Evolutionary conservation across 2,113 vertebrate genomes (phyloP).

Genomic region (Bubo bubo): DNA sequence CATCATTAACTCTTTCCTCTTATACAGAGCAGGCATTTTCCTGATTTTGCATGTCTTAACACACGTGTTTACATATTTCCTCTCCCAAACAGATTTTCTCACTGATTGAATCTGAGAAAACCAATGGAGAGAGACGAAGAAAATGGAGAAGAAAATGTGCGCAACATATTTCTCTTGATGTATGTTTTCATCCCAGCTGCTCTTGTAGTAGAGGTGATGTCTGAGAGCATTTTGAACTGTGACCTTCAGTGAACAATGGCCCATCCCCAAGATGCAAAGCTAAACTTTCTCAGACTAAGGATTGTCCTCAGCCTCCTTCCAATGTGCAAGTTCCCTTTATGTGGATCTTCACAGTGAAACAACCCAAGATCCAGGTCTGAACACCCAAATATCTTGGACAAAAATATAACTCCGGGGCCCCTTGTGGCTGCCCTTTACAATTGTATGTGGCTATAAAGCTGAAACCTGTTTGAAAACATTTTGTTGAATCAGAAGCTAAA

Average conservation of each 20-base stretch:
- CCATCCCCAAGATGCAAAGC: neutral
- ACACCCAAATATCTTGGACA: neutral
- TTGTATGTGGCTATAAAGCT: neutral
- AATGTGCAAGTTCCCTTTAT: neutral
- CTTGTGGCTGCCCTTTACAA: neutral
- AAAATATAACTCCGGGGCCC: neutral
- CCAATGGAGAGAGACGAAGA: neutral
- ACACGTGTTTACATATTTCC: neutral
- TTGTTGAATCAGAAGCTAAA: neutral
- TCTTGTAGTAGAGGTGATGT: neutral
- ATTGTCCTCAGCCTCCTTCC: neutral
- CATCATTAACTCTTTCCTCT: neutral
- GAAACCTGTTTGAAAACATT: neutral
- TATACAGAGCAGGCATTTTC: neutral
- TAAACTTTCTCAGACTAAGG: neutral
- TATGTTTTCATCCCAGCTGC: neutral
- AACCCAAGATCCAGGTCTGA: neutral
- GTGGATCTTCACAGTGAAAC: neutral
- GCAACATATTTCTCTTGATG: neutral
- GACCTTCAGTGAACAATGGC: neutral
- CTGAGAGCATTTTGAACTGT: neutral
- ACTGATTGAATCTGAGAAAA: neutral
- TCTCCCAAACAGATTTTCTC: neutral
- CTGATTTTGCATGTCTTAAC: neutral
- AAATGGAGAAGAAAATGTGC: neutral